A percentile compares a stretch with the other conserved stretches of the same genome.
Evolutionary conservation across 2,888 invertebrate species (phyloP).

Genomic region (Thalpophila matura): DNA sequence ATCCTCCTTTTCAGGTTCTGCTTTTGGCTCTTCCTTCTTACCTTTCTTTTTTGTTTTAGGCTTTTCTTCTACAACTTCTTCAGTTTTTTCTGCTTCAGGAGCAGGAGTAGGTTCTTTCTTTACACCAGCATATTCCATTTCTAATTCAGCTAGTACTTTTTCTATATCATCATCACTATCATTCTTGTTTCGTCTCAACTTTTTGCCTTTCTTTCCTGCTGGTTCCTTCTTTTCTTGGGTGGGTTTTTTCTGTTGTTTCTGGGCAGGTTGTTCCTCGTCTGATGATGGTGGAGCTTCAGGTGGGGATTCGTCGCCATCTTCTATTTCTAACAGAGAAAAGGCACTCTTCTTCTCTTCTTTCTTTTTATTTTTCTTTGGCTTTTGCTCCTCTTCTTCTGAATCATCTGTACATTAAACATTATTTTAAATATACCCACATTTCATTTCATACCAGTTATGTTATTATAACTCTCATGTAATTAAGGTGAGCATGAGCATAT

Average conservation of each 20-base stretch:
- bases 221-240: slow-evolving; percentile 85
- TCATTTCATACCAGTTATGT: no score
- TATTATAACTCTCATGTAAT: no score
- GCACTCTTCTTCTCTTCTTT: slow-evolving; percentile 90
- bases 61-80: slow-evolving; percentile 82
- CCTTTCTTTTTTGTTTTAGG: slow-evolving; percentile 83
- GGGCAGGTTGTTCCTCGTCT: slow-evolving; percentile 82
- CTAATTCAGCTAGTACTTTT: slow-evolving; percentile 95
- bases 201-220: slow-evolving; percentile 93
- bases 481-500: no score
- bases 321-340: slow-evolving; percentile 93
- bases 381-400: slow-evolving; percentile 86
- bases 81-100: slow-evolving; percentile 76
- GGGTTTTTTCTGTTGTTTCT: slow-evolving; percentile 80
- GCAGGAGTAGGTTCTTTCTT: slow-evolving; percentile 86
- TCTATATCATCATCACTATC: slow-evolving; percentile 96
- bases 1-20: slow-evolving; percentile 76
- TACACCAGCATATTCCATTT: slow-evolving; percentile 94
- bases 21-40: slow-evolving; percentile 79
- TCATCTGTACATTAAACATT: slow-evolving; percentile 71
- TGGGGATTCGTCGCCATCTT: slow-evolving; percentile 90
- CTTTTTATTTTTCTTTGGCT: slow-evolving; percentile 83
- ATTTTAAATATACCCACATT: no score
- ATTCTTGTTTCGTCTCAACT: slow-evolving; percentile 93
- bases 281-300: slow-evolving; percentile 85